These are phyloP conservation scores for Rhinatrema bivittatum DNA, from an alignment of 2,797 vertebrate genomes.

Conservation along the genomic window DNA sequence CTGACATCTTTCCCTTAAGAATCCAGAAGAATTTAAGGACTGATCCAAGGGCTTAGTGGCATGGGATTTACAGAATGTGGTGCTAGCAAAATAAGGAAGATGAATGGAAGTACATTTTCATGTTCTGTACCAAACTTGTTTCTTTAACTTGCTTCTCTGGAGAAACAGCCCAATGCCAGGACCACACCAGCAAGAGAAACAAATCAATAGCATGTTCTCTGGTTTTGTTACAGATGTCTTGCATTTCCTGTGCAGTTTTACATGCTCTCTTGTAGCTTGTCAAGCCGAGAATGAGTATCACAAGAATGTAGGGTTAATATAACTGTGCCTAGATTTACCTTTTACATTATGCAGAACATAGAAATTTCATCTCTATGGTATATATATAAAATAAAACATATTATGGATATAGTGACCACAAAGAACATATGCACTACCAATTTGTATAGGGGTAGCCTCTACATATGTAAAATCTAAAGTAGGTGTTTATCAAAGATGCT, in stretches of 20 bases:
- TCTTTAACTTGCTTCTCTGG: slow-evolving; percentile 66
- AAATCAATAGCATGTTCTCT: slow-evolving; percentile 65
- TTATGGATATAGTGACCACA: too few species aligned
- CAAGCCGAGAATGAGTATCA: slow-evolving; percentile 49
- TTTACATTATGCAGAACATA: slow-evolving; percentile 13
- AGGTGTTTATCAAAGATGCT: too few species aligned
- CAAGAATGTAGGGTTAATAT: slow-evolving; percentile 43
- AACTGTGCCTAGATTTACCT: slow-evolving; percentile 36
- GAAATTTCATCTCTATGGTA: slow-evolving; percentile 20
- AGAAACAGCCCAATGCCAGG: slow-evolving; percentile 57
- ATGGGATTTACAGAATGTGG: slow-evolving; percentile 69
- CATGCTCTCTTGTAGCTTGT: slow-evolving; percentile 50
- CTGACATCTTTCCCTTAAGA: slow-evolving; percentile 69
- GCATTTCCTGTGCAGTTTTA: slow-evolving; percentile 64
- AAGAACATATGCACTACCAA: too few species aligned
- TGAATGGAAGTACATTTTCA: slow-evolving; percentile 71
- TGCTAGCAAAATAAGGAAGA: slow-evolving; percentile 73
- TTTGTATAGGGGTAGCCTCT: too few species aligned
- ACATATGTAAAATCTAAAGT: too few species aligned
- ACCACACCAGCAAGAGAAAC: slow-evolving; percentile 68
- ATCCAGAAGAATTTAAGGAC: slow-evolving; percentile 67
- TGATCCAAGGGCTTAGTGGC: slow-evolving; percentile 70
- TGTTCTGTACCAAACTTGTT: slow-evolving; percentile 67
- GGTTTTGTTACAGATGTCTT: slow-evolving; percentile 70
- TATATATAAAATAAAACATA: too few species aligned